phyloP scores from a whole-genome alignment of 2,797 vertebrate species.

The Megaceryle alcyon region DNA sequence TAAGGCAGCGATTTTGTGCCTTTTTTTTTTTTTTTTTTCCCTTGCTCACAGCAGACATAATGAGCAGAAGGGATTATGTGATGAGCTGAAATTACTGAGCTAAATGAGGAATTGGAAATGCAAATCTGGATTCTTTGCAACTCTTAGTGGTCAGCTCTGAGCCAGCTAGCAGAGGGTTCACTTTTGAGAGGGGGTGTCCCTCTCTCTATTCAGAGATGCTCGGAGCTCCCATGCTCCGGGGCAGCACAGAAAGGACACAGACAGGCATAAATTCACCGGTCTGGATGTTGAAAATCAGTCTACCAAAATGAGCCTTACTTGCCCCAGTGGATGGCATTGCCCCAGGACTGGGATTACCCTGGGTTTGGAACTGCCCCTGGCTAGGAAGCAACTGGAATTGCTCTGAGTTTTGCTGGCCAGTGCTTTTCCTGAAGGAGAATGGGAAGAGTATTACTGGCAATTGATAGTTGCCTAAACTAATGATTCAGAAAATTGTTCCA shows the following conservation, averaged over 20 bases:
- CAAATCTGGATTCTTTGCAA: background rate
- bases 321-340: background rate
- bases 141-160: background rate
- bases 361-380: background rate
- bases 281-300: background rate
- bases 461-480: background rate
- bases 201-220: background rate
- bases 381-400: background rate
- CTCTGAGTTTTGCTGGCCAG: background rate
- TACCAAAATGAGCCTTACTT: background rate
- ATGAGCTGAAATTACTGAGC: conserved; percentile 20
- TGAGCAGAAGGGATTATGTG: background rate
- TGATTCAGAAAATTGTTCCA: conserved; percentile 22
- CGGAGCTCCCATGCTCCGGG: fast-evolving
- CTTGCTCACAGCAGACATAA: background rate
- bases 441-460: background rate
- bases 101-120: background rate
- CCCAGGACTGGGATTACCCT: background rate
- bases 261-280: fast-evolving
- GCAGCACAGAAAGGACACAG: background rate
- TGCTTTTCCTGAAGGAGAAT: background rate
- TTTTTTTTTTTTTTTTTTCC: background rate
- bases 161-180: background rate
- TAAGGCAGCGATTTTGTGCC: background rate
- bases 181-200: background rate